These are phyloP conservation scores for Drosophila melanosoma DNA, from an alignment of 2,888 invertebrate species.

Conservation along the genomic window DNA sequence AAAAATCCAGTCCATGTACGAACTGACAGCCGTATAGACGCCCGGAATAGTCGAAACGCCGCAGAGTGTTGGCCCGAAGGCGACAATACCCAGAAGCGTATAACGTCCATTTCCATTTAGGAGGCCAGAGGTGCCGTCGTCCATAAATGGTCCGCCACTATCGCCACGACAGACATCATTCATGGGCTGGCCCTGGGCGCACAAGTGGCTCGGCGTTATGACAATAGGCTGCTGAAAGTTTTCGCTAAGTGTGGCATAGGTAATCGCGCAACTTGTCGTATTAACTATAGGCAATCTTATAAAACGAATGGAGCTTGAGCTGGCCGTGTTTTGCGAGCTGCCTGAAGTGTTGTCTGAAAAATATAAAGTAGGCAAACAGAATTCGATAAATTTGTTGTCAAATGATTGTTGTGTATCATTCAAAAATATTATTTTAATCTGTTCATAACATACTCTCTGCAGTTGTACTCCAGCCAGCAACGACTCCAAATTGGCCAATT, in stretches of 20 bases:
- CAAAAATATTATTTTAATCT: constrained; percentile 9
- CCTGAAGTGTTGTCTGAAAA: constrained; percentile 30
- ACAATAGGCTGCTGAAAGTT: constrained; percentile 84
- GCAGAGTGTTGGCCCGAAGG: constrained; percentile 83
- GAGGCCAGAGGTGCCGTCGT: constrained; percentile 72
- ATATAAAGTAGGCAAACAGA: constrained; percentile 12
- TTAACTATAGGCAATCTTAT: constrained; percentile 85
- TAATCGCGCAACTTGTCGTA: constrained; percentile 83
- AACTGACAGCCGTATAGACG: constrained; percentile 84
- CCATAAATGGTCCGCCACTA: constrained; percentile 85
- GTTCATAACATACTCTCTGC: constrained; percentile 85
- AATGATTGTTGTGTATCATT: constrained; percentile 6
- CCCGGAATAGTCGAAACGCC: constrained; percentile 84
- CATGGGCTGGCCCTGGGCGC: constrained; percentile 84
- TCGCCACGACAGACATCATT: constrained; percentile 85
- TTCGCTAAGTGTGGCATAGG: constrained; percentile 84
- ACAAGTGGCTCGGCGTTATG: constrained; percentile 83
- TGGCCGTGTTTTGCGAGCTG: constrained; percentile 11
- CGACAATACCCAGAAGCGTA: constrained; percentile 81
- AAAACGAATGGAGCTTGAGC: constrained; percentile 82
- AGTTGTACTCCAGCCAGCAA: constrained; percentile 91
- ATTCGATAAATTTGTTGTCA: neutral
- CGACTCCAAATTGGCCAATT: constrained; percentile 86
- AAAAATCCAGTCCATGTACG: constrained; percentile 84
- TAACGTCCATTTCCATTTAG: constrained; percentile 63